phyloP scores from a whole-genome alignment of 2,888 invertebrate species.

The Cataglyphis altisquamis region DNA sequence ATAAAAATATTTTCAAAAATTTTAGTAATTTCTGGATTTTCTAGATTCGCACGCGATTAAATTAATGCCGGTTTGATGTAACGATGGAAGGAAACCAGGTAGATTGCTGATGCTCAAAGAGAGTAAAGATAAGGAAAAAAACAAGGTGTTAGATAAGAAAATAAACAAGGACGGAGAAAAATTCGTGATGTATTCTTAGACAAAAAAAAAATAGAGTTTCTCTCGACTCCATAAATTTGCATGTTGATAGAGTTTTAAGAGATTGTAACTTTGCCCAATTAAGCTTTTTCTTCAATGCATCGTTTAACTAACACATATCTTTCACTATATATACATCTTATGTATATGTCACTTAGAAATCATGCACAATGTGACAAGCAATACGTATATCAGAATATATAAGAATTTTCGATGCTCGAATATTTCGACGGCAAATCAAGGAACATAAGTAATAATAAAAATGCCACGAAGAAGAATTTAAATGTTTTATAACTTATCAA shows the following conservation, averaged over 20 bases:
- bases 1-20: neutral
- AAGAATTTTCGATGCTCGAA: neutral
- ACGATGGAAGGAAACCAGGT: neutral
- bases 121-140: neutral
- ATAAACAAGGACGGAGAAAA: neutral
- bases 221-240: neutral
- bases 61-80: neutral
- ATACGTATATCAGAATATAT: neutral
- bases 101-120: neutral
- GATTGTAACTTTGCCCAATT: conserved; percentile 20
- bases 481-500: neutral
- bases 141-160: conserved; percentile 5
- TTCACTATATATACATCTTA: neutral
- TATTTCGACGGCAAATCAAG: neutral
- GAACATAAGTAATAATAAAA: neutral
- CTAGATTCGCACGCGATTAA: neutral
- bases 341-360: neutral
- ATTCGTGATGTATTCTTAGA: neutral
- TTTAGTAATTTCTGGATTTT: neutral
- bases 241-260: neutral
- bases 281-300: neutral
- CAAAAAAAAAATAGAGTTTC: neutral
- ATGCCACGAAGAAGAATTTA: neutral
- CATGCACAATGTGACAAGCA: too few relatives aligned
- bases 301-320: neutral